phyloP scores from a whole-genome alignment of 2,888 invertebrate species.

The Cylindroiulus punctatus region DNA sequence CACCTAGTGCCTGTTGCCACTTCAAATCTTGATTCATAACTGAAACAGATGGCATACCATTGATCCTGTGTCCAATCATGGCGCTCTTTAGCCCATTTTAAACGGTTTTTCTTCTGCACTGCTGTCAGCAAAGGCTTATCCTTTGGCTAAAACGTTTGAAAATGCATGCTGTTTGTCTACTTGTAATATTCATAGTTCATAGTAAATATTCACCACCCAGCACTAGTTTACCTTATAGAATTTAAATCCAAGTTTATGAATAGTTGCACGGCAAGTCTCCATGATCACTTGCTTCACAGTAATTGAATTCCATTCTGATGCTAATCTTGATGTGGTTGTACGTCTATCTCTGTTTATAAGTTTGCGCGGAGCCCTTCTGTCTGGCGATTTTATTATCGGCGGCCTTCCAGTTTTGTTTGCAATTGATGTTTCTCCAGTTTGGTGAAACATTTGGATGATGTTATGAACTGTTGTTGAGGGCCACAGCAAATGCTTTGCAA shows the following conservation, averaged over 20 bases:
- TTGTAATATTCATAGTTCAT: background rate
- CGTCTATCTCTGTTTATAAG: background rate
- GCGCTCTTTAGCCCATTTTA: background rate
- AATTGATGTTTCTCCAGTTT: background rate
- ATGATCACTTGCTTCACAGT: background rate
- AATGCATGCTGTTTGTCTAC: background rate
- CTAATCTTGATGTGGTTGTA: background rate
- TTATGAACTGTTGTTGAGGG: background rate
- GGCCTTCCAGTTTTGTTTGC: constrained; percentile 24
- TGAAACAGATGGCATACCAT: background rate
- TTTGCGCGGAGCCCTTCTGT: constrained; percentile 41
- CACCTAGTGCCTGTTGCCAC: background rate
- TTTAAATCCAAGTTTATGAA: background rate
- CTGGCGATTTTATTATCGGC: background rate
- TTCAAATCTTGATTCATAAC: background rate
- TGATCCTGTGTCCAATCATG: background rate
- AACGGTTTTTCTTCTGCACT: background rate
- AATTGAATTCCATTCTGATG: background rate
- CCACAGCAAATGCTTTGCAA: background rate
- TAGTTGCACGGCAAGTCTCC: background rate
- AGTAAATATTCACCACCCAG: background rate
- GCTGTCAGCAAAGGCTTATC: background rate
- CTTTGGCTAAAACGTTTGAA: constrained; percentile 18
- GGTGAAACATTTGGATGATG: background rate
- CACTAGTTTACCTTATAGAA: background rate